Base-by-base conservation (phyloP, 2,113 vertebrate species). In the Bambusicola thoracicus region DNA sequence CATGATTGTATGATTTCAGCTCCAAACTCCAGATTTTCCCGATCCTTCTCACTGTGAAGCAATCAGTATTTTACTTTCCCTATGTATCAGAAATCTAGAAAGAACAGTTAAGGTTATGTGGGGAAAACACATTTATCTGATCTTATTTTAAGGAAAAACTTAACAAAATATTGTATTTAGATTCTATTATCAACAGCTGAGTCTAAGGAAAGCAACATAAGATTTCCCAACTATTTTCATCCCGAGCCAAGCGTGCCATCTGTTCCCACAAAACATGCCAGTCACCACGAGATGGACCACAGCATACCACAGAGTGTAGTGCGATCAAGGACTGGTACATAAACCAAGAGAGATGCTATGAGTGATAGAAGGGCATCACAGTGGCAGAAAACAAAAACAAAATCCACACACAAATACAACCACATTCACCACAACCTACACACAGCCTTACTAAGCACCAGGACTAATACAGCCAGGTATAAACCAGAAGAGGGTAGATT, bases 191-290 rank as follows among this genome's bases (percentile, higher is more conserved):
- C 29, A 94, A 84, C 87, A 89, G 81, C 62, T 72, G 46, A 86
- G 41, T 77, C 55, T 63, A 92, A 81, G 13, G 29, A 29, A 95
- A 89, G 10, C 29, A 43, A 91, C 62, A 49, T 21, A 58, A 84
- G 84, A 91, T 92, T 62, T 95, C 40, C 72, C 44, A 49, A 38
- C 48, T 76, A 89, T 82, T 85, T 85, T 80, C 75, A 94, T 85
- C 63, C 63, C 76, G 36, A 95, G 92, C 90, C 93, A 91, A 91
- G 79, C 3, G 7, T 3, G 1, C 94, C 96, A 95, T 96, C 94
- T 95, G 93, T 82, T 94, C 79, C 62, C 59, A 58, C 7, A 6
- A 95, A 40, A 36, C 61, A 62, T 38, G 36, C 36, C 59, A 62
- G 38, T 63, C 61, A 40, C 61, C 38, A 40, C 36, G 40, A 63